Evolutionary conservation across 1,140 invertebrate genomes (phyloP), one percentile per base, ranked within the genome.

Genomic region (Atta texana): DNA sequence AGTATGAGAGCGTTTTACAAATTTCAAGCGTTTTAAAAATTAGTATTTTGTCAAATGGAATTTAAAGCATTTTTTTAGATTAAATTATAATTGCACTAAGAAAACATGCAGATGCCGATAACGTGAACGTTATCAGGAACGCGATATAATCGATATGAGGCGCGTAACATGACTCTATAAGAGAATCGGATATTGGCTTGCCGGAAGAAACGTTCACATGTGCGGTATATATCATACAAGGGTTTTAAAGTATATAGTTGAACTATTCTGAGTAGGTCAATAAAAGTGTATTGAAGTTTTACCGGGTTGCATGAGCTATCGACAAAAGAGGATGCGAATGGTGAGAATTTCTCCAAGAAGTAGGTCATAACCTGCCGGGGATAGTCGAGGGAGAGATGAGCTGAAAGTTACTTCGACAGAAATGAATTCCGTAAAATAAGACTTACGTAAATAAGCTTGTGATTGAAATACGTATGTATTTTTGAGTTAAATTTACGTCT

Each of bases 251-350:
- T 86, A 61, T 68, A 74, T 87, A 57, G 87, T n/a, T 55, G 61
- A 44, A 88, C 81, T 80, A 75, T 31, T 39, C 59, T 39, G 80
- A 82, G 66, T 61, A 57, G 76, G 57, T 57, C 86, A 90, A 90
- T 90, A 88, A 89, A 90, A 90, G 88, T 90, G 69, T 81, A 89
- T 89, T 77, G 89, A 87, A 90, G 78, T 85, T 90, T 55, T 87
- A 89, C 59, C 71, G 64, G 59, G 75, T 63, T 63, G 85, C 34
- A 72, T 57, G 72, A 61, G 66, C 78, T 57, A n/a, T 28, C 64
- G 59, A 59, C 72, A 77, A 77, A 71, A 69, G 21, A 31, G 55
- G 12, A 63, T 86, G 53, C 66, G 55, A 24, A 78, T 28, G 39
- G 55, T 21, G 72, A 31, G 3, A 39, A 76, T 57, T 75, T 55